Evolutionary conservation across 2,797 vertebrate species (phyloP), one percentile per base, ranked within the genome.

Genomic region (Falco rusticolus): DNA sequence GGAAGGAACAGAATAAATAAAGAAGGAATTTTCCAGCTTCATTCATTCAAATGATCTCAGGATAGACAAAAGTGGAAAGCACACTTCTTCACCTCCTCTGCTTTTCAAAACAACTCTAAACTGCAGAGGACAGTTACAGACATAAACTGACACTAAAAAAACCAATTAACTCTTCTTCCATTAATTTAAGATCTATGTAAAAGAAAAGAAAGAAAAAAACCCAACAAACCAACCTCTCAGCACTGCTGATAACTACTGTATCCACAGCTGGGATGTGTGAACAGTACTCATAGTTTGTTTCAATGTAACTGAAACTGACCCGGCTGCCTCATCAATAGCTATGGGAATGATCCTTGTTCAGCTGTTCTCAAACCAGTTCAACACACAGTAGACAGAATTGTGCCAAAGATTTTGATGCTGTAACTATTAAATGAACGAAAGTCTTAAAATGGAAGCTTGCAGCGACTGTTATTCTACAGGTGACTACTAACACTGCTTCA

Each of bases 271-370:
- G 17, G 18, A 66, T 21, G 6, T 28, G 10, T 54, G 31, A 60
- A 72, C 5, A 77, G 4, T 21, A 68, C 15, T 60, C 37, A 41
- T 3, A 37, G 15, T 14, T 64, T 9, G 29, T 54, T 51, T 70
- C 41, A n/a, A 60, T 10, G 16, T 13, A 80, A 60, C 5, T 68
- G 22, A 91, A 91, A 28, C 14, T 56, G 59, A 70, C 26, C 37
- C 48, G 78, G 24, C 11, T 60, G 29, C 33, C 39, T 26, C 8
- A 28, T 29, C 39, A 77, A 70, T 10, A 79, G 33, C 24, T 59
- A 39, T 0, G 1, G 29, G 11, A 80, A 87, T 2, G 0, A 77
- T 33, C 14, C 31, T 37, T 17, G 9, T 6, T 43, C 24, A 79
- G 13, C n/a, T 16, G 5, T 56, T 91, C 86, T 75, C 83, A 84